Evolutionary conservation across 2,888 invertebrate species (phyloP), one percentile per base, ranked within the genome.

Genomic region (Amiota minor): DNA sequence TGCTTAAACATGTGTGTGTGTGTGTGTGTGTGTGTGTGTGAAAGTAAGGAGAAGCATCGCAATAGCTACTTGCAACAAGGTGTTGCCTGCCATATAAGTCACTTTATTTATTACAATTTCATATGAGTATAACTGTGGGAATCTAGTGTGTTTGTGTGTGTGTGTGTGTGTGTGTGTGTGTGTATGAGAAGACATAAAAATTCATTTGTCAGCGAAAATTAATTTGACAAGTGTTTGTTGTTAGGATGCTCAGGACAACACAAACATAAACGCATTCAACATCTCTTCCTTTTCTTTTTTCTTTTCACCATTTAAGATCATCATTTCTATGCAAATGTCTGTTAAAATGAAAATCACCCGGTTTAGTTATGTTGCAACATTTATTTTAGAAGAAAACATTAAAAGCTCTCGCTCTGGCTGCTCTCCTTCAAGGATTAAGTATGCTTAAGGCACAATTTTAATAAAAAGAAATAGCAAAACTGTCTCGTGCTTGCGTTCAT

Each of bases 171-270:
- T 4, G 4, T 20, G 59, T 16, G 4, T 6, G 6, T 2, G 35
- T 35, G 35, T 35, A 35, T 35, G 35, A 6, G 35, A 35, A 2
- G 9, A 45, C 62, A 62, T 62, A 62, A 62, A 62, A 62, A 62
- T 62, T 62, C 62, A 62, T 62, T 62, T 62, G 62, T 50, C 67
- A 49, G 50, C 50, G 49, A 68, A 35, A 35, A 68, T 68, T 67
- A 47, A 68, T 20, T 68, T 20, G 49, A 45, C 47, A 65, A 65
- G 65, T 65, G 49, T 16, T 65, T 65, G 46, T 46, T 16, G 45
- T 35, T 35, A 35, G 35, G 45, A 46, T 16, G 9, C n/a, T 10
- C 4, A 4, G 10, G 16, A 10, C 14, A 12, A 1, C 64, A 45
- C 9, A 10, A 23, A 18, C 61, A 12, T 2, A 45, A 56, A 64